A percentile compares a stretch with the other conserved stretches of the same genome.
These are phyloP conservation scores for Etheostoma perlongum DNA, from an alignment of 2,797 vertebrate genomes.

Conservation along the genomic window DNA sequence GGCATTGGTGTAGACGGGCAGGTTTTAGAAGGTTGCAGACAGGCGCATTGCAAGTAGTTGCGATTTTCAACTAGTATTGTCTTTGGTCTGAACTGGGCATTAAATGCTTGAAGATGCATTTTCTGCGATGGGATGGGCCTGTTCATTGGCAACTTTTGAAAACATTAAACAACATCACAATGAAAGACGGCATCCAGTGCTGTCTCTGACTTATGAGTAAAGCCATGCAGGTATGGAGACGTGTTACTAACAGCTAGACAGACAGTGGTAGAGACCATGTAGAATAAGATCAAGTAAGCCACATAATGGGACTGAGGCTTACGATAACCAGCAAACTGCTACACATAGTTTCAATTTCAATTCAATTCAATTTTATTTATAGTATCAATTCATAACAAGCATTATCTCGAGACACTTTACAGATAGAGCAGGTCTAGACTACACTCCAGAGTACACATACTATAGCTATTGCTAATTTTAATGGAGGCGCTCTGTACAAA, in stretches of 20 bases:
- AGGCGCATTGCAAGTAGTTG: too few relatives aligned
- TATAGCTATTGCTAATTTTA: not conserved
- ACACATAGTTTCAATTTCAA: not conserved
- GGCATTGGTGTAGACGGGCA: too few relatives aligned
- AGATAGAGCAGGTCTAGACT: too few relatives aligned
- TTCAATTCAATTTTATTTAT: too few relatives aligned
- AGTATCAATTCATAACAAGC: too few relatives aligned
- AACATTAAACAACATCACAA: not conserved
- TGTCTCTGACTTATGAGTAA: not conserved
- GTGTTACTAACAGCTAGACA: conserved; percentile 1
- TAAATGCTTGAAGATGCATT: not conserved
- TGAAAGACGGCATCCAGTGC: not conserved
- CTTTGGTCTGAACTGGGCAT: too few relatives aligned
- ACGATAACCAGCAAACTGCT: not conserved
- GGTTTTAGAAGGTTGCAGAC: too few relatives aligned
- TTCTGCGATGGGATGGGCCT: not conserved
- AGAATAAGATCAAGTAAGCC: conserved; percentile 22
- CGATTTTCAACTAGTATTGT: too few relatives aligned
- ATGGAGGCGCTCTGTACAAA: not conserved
- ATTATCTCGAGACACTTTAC: too few relatives aligned
- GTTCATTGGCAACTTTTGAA: not conserved
- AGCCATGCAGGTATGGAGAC: not conserved
- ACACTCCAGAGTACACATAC: too few relatives aligned
- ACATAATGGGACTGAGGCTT: not conserved
- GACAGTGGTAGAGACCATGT: not conserved